Evolutionary conservation across 2,797 vertebrate genomes (phyloP), one percentile per base, ranked within the genome.

Genomic region (Cichlasoma orientale): DNA sequence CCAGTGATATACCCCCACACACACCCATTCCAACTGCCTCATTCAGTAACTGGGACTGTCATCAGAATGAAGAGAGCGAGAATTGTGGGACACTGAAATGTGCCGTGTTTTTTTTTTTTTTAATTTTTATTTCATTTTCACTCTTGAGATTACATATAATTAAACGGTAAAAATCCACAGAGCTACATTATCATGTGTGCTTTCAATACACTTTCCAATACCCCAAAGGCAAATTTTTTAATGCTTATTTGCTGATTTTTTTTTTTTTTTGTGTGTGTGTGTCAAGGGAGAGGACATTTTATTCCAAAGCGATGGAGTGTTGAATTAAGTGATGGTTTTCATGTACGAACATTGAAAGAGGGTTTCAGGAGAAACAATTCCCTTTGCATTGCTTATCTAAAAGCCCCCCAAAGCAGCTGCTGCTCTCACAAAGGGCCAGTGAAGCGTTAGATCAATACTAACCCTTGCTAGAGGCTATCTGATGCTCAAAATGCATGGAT

Each of bases 361-460:
- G 83, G 82, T 88, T 92, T 89, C 81, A 83, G 78, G 88, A 91
- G 80, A 90, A 93, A 92, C 88, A 94, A 93, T 93, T 92, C 86
- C 86, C 89, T 84, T 92, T 89, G 90, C 90, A 89, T 93, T 94
- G 92, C 92, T 95, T 95, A 95, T 95, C 94, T 95, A 87, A 95
- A 91, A 94, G 84, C 89, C 89, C 90, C 92, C 90, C 78, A 91
- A 94, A 95, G 95, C 95, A 94, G 93, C 93, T 95, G 94, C 92
- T 92, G 86, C 92, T 90, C 89, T 91, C 91, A 94, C 93, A 95
- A 93, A 93, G 89, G 90, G 89, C 93, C 93, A 93, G 83, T 93
- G 93, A 94, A 94, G 93, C 93, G 74, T 92, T 92, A 93, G 95
- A 96, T 96, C 95, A 95, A 96, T 96, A 96, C 93, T 91, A 91